Conservation (phyloP, 1,140 invertebrate genomes). For the Meloidogyne exigua region DNA sequence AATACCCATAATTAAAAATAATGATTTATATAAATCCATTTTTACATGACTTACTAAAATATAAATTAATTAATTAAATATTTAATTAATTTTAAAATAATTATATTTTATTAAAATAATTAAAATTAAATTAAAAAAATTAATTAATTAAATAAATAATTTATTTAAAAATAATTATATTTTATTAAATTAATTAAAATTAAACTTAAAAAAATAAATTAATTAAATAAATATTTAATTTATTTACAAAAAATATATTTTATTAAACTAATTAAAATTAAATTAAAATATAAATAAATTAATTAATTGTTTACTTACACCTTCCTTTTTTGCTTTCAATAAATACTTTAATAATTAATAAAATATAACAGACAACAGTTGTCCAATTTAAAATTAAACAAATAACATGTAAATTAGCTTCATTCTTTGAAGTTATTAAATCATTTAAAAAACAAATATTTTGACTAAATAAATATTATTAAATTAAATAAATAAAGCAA, state of each 20-base stretch:
- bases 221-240: no score
- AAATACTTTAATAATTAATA: background rate
- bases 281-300: no score
- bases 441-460: background rate
- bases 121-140: no score
- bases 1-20: background rate
- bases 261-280: no score
- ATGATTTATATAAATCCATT: background rate
- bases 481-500: background rate
- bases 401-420: background rate
- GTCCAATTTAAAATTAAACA: background rate
- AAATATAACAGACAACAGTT: background rate
- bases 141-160: no score
- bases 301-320: background rate
- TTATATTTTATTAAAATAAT: no score
- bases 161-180: no score
- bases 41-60: background rate
- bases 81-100: no score
- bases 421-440: background rate
- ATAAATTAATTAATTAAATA: no score
- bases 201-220: background rate
- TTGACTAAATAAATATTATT: background rate
- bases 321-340: background rate
- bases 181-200: no score
- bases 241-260: no score